Evolutionary conservation across 2,888 invertebrate species (phyloP).

Genomic region (Oxytorus armatus): DNA sequence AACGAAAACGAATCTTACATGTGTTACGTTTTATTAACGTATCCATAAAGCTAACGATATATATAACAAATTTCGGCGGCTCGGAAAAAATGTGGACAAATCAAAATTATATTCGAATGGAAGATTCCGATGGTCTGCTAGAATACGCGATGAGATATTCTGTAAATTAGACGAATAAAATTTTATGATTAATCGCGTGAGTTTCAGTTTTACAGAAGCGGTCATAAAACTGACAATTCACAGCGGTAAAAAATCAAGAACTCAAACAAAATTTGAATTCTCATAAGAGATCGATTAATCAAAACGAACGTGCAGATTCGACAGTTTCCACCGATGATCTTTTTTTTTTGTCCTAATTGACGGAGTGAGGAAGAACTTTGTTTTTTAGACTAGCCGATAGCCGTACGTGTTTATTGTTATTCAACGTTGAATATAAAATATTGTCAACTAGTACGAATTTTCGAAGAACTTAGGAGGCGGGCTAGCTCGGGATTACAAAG

Average conservation of each 20-base stretch:
- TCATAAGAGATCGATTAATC: slow-evolving; percentile 17
- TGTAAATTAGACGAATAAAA: neutral
- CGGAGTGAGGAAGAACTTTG: slow-evolving; percentile 24
- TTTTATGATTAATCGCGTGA: slow-evolving; percentile 52
- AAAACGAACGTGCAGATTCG: slow-evolving; percentile 59
- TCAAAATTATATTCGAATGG: no score
- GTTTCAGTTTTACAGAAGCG: slow-evolving; percentile 77
- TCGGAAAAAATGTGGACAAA: neutral
- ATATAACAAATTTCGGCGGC: neutral
- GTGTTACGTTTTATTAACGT: slow-evolving; percentile 14
- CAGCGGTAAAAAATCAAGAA: slow-evolving; percentile 16
- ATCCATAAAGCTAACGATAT: neutral
- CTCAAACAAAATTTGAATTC: no score
- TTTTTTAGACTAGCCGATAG: slow-evolving; percentile 50
- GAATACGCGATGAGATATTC: no score
- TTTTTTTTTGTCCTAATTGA: slow-evolving; percentile 63
- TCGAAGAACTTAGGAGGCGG: slow-evolving; percentile 30
- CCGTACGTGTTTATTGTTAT: slow-evolving; percentile 64
- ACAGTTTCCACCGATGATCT: slow-evolving; percentile 62
- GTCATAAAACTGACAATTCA: slow-evolving; percentile 75
- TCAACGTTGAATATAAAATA: slow-evolving; percentile 64
- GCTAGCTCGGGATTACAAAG: slow-evolving; percentile 61
- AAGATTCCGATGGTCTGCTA: no score
- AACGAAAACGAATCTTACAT: no score
- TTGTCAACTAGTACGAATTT: slow-evolving; percentile 61